Percentiles rank a stretch among this genome's conserved stretches.
These are phyloP conservation scores for Garrulus glandarius DNA, from an alignment of 2,797 vertebrate genomes.

Conservation along the genomic window DNA sequence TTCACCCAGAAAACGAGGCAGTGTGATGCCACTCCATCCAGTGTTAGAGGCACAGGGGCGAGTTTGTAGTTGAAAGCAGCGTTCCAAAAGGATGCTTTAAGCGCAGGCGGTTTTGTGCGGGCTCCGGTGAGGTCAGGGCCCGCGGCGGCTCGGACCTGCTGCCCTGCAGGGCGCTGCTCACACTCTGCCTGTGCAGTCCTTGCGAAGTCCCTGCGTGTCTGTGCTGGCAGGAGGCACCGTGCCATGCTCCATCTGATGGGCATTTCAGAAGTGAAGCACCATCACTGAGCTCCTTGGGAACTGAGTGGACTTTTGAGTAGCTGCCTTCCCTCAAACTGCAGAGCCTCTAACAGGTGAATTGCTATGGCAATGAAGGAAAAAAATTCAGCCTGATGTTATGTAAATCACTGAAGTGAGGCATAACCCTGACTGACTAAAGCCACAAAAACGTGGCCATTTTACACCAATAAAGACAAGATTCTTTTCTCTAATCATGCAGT, in stretches of 20 bases:
- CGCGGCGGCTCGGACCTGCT: background rate
- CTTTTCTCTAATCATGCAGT: background rate
- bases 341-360: background rate
- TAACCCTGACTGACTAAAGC: background rate
- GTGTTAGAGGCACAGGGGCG: accelerated
- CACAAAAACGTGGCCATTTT: background rate
- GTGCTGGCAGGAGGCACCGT: too few species aligned
- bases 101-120: background rate
- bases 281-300: accelerated
- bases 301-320: accelerated
- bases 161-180: background rate
- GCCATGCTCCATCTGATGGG: accelerated
- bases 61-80: background rate
- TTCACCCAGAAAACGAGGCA: background rate
- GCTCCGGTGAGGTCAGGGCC: too few species aligned
- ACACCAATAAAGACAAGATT: background rate
- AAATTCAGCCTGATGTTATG: background rate
- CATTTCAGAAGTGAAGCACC: accelerated
- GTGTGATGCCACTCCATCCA: accelerated
- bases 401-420: background rate
- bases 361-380: background rate
- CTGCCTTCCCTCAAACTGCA: background rate
- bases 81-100: background rate
- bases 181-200: accelerated
- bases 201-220: accelerated